Conservation (phyloP, 2,797 vertebrate genomes). For the Schizothorax lantsangensis region DNA sequence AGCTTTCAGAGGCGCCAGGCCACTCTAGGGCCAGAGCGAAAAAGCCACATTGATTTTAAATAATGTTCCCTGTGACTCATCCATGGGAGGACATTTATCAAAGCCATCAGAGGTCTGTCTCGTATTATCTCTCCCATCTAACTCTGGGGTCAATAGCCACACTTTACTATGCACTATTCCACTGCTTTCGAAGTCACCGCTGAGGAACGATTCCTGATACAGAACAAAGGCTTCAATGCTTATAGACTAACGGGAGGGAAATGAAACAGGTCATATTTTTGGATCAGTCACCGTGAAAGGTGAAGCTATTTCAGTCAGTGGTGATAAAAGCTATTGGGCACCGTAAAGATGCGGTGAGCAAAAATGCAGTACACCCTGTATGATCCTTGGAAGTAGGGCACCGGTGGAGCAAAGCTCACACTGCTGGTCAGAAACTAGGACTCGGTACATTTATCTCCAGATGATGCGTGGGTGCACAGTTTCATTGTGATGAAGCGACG, state of each 20-base stretch:
- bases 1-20: constrained; percentile 61
- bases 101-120: constrained; percentile 58
- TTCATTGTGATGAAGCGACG: constrained; percentile 29
- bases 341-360: constrained; percentile 16
- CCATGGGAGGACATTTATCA: constrained; percentile 60
- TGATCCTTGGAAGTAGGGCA: constrained; percentile 40
- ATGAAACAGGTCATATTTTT: constrained; percentile 52
- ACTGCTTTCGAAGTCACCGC: constrained; percentile 15
- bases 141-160: constrained; percentile 49
- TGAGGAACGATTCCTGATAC: constrained; percentile 39
- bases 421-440: constrained; percentile 43
- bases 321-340: constrained; percentile 23
- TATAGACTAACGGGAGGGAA: constrained; percentile 24
- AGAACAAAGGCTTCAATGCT: constrained; percentile 49
- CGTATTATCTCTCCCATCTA: constrained; percentile 55
- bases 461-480: constrained; percentile 29
- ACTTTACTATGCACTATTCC: constrained; percentile 44
- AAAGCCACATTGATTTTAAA: constrained; percentile 65
- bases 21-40: constrained; percentile 52
- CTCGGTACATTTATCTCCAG: constrained; percentile 43
- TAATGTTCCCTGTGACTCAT: constrained; percentile 64
- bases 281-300: background rate
- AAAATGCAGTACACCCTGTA: background rate
- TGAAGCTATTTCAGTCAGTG: background rate
- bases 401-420: constrained; percentile 32